Percentiles rank a stretch among this genome's conserved stretches.
Conservation (phyloP, 2,797 vertebrate species). For the Notolepis coatsorum region DNA sequence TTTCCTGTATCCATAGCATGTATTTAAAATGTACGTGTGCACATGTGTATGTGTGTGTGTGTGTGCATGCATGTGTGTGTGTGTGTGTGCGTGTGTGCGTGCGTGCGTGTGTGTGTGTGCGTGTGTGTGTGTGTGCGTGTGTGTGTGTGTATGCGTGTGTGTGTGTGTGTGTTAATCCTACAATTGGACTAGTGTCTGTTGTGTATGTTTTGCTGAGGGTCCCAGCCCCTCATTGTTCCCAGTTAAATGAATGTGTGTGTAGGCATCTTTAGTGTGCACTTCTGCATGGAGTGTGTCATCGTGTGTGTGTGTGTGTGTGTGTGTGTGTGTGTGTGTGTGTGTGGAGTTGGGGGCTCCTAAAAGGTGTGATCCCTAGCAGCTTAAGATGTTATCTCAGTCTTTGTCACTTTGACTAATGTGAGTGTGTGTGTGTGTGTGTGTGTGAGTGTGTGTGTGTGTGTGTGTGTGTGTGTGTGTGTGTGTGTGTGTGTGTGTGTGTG, state of each 20-base stretch:
- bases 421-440: conserved; percentile 1
- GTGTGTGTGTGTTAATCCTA: conserved; percentile 13
- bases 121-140: conserved; percentile 9
- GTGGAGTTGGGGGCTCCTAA: background rate
- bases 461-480: conserved; percentile 29
- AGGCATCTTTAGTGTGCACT: conserved; percentile 49
- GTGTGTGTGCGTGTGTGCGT: conserved; percentile 20
- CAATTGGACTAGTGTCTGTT: conserved; percentile 8
- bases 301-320: conserved; percentile 6
- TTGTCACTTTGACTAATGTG: conserved; percentile 50
- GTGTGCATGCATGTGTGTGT: conserved; percentile 28
- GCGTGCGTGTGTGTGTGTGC: conserved; percentile 22
- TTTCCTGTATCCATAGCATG: no score
- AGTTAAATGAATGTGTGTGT: conserved; percentile 51
- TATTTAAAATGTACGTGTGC: background rate
- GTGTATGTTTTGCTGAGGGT: conserved; percentile 57
- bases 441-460: conserved; percentile 23
- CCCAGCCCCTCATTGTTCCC: conserved; percentile 51
- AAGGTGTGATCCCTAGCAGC: conserved; percentile 58
- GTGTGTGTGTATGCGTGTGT: conserved; percentile 17
- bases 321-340: conserved; percentile 36
- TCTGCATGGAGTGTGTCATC: conserved; percentile 15
- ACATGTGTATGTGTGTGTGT: conserved; percentile 35
- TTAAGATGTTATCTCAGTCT: conserved; percentile 67
- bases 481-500: conserved; percentile 1